phyloP scores from a whole-genome alignment of 2,113 vertebrate genomes.

The Cebidichthys violaceus region DNA sequence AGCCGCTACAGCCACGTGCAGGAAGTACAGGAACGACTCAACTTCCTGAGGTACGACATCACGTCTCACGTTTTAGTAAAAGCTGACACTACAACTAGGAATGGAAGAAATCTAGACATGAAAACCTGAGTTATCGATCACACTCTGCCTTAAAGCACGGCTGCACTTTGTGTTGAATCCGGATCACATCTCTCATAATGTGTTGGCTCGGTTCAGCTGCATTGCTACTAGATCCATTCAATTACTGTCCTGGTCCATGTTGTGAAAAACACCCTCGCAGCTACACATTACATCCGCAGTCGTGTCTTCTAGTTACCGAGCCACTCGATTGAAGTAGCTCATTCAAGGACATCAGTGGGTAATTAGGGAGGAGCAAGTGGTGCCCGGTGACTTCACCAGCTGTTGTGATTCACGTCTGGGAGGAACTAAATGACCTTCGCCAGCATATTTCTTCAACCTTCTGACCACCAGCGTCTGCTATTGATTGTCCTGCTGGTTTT shows the following conservation, averaged over 20 bases:
- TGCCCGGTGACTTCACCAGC: background rate
- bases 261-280: background rate
- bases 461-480: background rate
- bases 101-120: background rate
- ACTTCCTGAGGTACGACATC: constrained; percentile 91
- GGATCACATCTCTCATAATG: background rate
- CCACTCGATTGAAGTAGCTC: constrained; percentile 2
- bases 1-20: constrained; percentile 99
- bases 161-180: background rate
- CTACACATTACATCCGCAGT: background rate
- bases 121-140: background rate
- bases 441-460: constrained; percentile 1
- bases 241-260: background rate
- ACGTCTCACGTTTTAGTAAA: background rate
- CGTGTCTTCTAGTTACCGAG: background rate
- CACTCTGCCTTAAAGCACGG: background rate
- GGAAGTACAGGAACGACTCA: constrained; percentile 98
- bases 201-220: background rate
- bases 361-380: constrained; percentile 14
- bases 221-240: background rate
- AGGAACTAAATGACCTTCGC: background rate
- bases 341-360: constrained; percentile 2
- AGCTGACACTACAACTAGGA: background rate
- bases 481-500: constrained; percentile 33
- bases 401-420: constrained; percentile 23